Evolutionary conservation across 1,140 invertebrate genomes (phyloP).

Genomic region (Orussus abietinus): DNA sequence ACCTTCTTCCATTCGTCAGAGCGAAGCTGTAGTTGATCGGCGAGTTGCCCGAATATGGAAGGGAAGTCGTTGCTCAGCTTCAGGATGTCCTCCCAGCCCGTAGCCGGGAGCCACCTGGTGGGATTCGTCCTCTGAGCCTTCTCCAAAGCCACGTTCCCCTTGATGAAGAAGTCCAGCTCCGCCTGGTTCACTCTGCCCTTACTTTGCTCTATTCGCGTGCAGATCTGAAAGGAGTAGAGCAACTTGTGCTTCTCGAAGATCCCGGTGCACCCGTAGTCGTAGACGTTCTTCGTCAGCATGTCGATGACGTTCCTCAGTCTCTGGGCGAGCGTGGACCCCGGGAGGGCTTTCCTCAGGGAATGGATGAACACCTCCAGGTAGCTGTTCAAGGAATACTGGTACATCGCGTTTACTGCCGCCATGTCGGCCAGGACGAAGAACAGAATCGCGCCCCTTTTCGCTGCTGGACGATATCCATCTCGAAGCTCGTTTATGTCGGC

Average conservation of each 20-base stretch:
- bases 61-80: constrained; percentile 68
- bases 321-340: constrained; percentile 67
- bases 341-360: constrained; percentile 74
- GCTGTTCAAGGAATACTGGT: constrained; percentile 81
- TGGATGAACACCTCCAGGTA: constrained; percentile 77
- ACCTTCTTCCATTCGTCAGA: constrained; percentile 68
- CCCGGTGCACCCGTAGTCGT: constrained; percentile 85
- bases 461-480: constrained; percentile 77
- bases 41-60: constrained; percentile 61
- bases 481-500: constrained; percentile 75
- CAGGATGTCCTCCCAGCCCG: constrained; percentile 76
- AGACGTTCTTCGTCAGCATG: constrained; percentile 79
- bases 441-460: constrained; percentile 78
- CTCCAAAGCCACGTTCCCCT: constrained; percentile 74
- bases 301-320: constrained; percentile 78
- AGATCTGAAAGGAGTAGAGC: constrained; percentile 86
- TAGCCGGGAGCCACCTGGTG: constrained; percentile 64
- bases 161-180: constrained; percentile 88
- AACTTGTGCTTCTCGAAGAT: constrained; percentile 90
- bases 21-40: constrained; percentile 62
- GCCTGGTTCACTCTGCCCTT: constrained; percentile 59
- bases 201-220: constrained; percentile 74
- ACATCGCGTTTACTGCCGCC: constrained; percentile 82
- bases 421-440: constrained; percentile 88
- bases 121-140: constrained; percentile 66